These are phyloP conservation scores for Patella depressa DNA, from an alignment of 2,888 invertebrate genomes.

Conservation along the genomic window DNA sequence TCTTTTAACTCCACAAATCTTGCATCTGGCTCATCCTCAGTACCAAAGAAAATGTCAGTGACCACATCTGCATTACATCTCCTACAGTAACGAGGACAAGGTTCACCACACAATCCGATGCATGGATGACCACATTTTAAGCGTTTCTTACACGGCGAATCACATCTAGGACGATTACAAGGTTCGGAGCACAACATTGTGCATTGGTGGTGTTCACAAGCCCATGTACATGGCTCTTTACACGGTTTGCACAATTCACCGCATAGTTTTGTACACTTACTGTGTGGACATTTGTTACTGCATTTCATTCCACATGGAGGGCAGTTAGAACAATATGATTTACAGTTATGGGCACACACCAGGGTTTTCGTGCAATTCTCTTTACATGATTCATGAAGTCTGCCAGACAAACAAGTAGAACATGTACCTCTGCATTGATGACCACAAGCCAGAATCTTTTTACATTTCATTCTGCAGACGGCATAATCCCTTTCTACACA, in stretches of 20 bases:
- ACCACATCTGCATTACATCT: constrained; percentile 72
- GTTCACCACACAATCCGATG: constrained; percentile 82
- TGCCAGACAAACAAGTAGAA: constrained; percentile 42
- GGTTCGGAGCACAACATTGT: constrained; percentile 68
- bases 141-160: constrained; percentile 40
- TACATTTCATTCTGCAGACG: constrained; percentile 51
- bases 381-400: constrained; percentile 26
- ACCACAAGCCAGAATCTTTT: constrained; percentile 70
- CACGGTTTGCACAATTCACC: constrained; percentile 64
- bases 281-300: constrained; percentile 32
- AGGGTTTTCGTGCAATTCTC: constrained; percentile 17
- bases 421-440: constrained; percentile 76
- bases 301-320: constrained; percentile 36
- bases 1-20: constrained; percentile 64
- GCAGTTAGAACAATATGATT: constrained; percentile 20
- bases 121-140: constrained; percentile 65
- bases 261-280: constrained; percentile 58
- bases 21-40: constrained; percentile 75
- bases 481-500: constrained; percentile 31
- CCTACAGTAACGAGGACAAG: constrained; percentile 77
- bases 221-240: constrained; percentile 66
- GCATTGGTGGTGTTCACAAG: constrained; percentile 69
- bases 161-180: constrained; percentile 65
- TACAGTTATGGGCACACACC: constrained; percentile 25
- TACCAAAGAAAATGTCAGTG: constrained; percentile 71